Evolutionary conservation across 2,113 vertebrate genomes (phyloP).

Genomic region (Montifringilla adamsi): DNA sequence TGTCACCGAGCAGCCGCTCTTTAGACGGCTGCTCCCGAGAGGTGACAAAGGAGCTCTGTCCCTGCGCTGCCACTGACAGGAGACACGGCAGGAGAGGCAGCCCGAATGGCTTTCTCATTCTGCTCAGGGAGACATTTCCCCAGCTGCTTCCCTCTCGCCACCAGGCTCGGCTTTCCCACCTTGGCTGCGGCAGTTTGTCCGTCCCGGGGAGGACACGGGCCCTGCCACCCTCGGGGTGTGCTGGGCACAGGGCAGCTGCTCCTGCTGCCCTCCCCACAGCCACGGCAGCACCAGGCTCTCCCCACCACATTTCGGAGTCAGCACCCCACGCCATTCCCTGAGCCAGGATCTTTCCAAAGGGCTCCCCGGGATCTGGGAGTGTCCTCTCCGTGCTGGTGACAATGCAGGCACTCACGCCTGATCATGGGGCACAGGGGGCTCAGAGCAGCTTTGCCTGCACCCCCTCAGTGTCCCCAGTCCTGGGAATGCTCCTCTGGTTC

Average conservation of each 20-base stretch:
- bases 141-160: neutral
- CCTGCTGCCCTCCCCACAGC: neutral
- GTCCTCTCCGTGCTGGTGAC: neutral
- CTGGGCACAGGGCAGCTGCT: neutral
- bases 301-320: neutral
- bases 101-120: constrained; percentile 23
- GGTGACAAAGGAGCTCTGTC: constrained; percentile 41
- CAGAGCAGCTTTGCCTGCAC: neutral
- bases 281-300: neutral
- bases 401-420: neutral
- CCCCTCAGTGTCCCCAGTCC: neutral
- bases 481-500: neutral
- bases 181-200: neutral
- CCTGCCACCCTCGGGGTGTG: neutral
- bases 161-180: neutral
- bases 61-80: constrained; percentile 13
- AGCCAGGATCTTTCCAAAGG: neutral
- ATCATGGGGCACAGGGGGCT: neutral
- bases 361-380: neutral
- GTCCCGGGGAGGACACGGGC: neutral
- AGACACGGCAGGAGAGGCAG: neutral
- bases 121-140: neutral
- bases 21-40: neutral
- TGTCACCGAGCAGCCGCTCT: neutral
- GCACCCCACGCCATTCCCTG: neutral